Base-by-base conservation (phyloP, 2,113 vertebrate genomes). In the Dipodomys ordii region DNA sequence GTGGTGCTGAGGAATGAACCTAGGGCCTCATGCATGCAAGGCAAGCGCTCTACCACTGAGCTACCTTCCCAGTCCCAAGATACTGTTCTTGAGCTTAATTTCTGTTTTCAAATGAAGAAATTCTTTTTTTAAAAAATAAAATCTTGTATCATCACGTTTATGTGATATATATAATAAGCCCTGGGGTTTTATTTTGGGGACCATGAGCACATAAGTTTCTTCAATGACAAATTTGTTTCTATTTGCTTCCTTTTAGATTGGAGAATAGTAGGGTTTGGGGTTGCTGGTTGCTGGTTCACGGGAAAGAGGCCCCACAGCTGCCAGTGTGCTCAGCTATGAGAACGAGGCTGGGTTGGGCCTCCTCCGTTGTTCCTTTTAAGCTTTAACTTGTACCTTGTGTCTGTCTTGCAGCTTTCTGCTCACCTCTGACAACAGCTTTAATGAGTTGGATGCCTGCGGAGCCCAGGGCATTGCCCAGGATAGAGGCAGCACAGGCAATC, bases 121-220 rank as follows among this genome's bases (percentile, higher is more conserved):
- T 57, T 6, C 53, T 81, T 83, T 79, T 62, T 74, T 25, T 15
- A 32, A 88, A 93, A 78, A 67, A 16, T 62, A 57, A 57, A 57
- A 57, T 57, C 53, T 57, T 57, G 4, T 15, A 57, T 77, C 18
- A 35, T n/a, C 30, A 62, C 71, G 73, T 91, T 87, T 65, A 84
- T 67, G n/a, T 73, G 20, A 25, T 86, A 88, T 23, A 53, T 60
- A 2, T 81, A 87, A 80, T 6, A 8, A 83, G 76, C 64, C 0
- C 7, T 46, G 67, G 57, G 22, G 28, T 81, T 46, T 87, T 87
- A 35, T 53, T 85, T 91, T 87, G 62, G 39, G 87, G n/a, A 85
- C 1, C 60, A 72, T 91, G 60, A 93, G 49, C 49, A 87, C 57
- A 15, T 64, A 28, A 88, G 15, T 62, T 77, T 93, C 15, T 13